Base-by-base conservation (phyloP, 1,140 invertebrate genomes). In the Spodoptera litura region DNA sequence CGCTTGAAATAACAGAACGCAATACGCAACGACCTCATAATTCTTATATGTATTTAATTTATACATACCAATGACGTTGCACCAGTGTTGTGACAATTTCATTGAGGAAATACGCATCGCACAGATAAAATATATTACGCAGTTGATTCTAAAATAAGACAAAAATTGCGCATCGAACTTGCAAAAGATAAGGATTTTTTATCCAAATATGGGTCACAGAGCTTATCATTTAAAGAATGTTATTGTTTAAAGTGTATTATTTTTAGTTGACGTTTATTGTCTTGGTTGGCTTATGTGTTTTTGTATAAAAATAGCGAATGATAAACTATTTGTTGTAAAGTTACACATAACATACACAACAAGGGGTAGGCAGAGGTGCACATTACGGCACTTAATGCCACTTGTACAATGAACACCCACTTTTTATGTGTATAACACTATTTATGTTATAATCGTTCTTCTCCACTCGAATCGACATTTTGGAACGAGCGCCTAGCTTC, bases 121-220 rank as follows among this genome's bases (percentile, higher is more conserved):
- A 44, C 4, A 64, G 61, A 64, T 64, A 64, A 56, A 20, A 25
- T 61, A 25, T 31, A 64, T 44, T 64, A 64, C 61, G 61, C 61
- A 64, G 13, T 9, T 2, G 6, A 6, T 64, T 44, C 61, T 44
- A 64, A 64, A 44, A 38, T 64, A 44, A 64, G 61, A 44, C 61
- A 6, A 64, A 31, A 44, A 44, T 44, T 64, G 61, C 61, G 61
- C 61, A 44, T n/a, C 35, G 15, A 15, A 44, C n/a, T 13, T n/a
- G 31, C 38, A 13, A 15, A 8, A 15, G 31, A 62, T 44, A 44
- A 62, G 31, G 31, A 38, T 15, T 44, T 62, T 62, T 61, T 5
- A n/a, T 15, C n/a, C n/a, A 62, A 62, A 62, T 62, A 38, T 62
- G n/a, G 59, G 59, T 62, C 31, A 62, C 6, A 15, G 8, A 9